Conservation (phyloP, 2,888 invertebrate species). For the Catocala fraxini region DNA sequence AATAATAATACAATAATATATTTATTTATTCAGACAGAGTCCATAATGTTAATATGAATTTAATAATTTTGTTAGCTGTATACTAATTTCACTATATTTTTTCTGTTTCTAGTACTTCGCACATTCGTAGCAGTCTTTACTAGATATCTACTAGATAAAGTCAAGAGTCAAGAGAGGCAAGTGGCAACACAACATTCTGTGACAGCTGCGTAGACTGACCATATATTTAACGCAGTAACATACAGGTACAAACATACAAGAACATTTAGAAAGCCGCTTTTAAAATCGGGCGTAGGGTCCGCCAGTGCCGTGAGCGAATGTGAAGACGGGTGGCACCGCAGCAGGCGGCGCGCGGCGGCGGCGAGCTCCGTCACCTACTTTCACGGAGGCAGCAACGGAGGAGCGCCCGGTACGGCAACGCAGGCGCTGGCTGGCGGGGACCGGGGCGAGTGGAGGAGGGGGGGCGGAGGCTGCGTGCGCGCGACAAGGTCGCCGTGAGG, state of each 20-base stretch:
- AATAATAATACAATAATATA: too few relatives aligned
- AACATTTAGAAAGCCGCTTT: conserved; percentile 79
- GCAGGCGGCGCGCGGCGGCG: conserved; percentile 51
- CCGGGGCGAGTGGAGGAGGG: conserved; percentile 45
- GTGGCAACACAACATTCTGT: conserved; percentile 29
- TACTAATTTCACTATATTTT: too few relatives aligned
- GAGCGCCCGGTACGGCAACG: conserved; percentile 49
- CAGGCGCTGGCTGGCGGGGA: conserved; percentile 48
- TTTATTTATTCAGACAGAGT: too few relatives aligned
- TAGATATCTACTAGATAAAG: conserved; percentile 16
- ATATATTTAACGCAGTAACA: conserved; percentile 44
- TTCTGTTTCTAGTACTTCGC: too few relatives aligned
- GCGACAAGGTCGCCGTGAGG: conserved; percentile 85
- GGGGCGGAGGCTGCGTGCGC: conserved; percentile 62
- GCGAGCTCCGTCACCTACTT: conserved; percentile 78
- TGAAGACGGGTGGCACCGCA: conserved; percentile 64
- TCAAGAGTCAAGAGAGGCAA: conserved; percentile 21
- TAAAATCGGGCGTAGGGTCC: conserved; percentile 71
- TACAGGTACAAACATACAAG: conserved; percentile 51
- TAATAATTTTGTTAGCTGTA: too few relatives aligned
- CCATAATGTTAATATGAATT: too few relatives aligned
- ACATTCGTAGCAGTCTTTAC: background rate
- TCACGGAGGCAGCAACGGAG: conserved; percentile 74
- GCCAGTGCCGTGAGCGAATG: conserved; percentile 59
- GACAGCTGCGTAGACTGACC: conserved; percentile 38